phyloP scores from a whole-genome alignment of 2,888 invertebrate species.

The Volucella inanis region DNA sequence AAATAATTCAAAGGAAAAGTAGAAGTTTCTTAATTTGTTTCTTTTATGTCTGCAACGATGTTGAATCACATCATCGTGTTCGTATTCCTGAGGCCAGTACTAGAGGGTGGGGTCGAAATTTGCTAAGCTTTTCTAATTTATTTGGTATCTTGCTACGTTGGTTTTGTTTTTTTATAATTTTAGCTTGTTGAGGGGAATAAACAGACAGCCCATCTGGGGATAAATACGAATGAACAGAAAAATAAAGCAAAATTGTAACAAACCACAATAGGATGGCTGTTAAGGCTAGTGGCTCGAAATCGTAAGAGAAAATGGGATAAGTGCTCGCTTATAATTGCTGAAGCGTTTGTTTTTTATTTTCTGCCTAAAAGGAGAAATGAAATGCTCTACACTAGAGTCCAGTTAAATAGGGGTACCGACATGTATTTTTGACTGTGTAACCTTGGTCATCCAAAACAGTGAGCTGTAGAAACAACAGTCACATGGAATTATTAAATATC shows the following conservation, averaged over 20 bases:
- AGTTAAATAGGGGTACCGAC: background rate
- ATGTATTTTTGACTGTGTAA: too few relatives aligned
- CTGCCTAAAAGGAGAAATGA: background rate
- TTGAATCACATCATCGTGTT: slow-evolving; percentile 48
- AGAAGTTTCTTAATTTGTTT: slow-evolving; percentile 70
- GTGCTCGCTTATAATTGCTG: background rate
- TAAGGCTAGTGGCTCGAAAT: too few relatives aligned
- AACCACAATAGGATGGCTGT: too few relatives aligned
- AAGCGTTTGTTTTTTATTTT: too few relatives aligned
- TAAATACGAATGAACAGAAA: too few relatives aligned
- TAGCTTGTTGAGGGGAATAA: too few relatives aligned
- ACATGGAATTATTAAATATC: too few relatives aligned
- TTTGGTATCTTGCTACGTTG: slow-evolving; percentile 27
- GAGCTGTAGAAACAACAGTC: too few relatives aligned
- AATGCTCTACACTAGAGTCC: background rate
- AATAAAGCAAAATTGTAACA: too few relatives aligned
- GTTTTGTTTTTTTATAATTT: too few relatives aligned
- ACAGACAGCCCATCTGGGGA: too few relatives aligned
- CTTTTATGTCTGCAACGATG: slow-evolving; percentile 61
- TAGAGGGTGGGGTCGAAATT: slow-evolving; percentile 17
- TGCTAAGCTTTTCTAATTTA: slow-evolving; percentile 53
- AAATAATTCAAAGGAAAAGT: slow-evolving; percentile 48
- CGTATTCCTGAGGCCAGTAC: background rate
- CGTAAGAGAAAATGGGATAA: background rate
- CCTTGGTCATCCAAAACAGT: too few relatives aligned